phyloP scores from a whole-genome alignment of 2,797 vertebrate species.

The Thripadectes ignobilis region DNA sequence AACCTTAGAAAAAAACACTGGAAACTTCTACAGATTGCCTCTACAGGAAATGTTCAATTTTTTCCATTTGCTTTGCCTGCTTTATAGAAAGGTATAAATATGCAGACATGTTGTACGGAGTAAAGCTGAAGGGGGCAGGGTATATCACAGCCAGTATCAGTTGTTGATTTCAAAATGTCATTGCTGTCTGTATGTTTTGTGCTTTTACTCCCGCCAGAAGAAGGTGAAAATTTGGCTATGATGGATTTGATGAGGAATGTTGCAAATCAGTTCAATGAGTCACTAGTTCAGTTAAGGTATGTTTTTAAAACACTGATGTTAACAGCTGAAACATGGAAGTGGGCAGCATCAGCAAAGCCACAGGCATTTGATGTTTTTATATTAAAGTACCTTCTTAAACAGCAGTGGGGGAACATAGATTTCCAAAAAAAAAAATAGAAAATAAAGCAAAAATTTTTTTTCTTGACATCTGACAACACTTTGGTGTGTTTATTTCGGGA shows the following conservation, averaged over 20 bases:
- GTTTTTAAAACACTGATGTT: not conserved
- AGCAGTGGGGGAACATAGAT: not conserved
- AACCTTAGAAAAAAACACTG: not conserved
- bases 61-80: not conserved
- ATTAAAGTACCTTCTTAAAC: not conserved
- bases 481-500: not conserved
- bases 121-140: not conserved
- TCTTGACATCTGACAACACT: not conserved
- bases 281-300: not conserved
- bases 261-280: not conserved
- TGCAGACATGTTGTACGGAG: not conserved
- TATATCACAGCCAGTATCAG: not conserved
- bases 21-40: not conserved
- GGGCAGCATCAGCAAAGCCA: not conserved
- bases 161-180: not conserved
- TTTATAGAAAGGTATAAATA: not conserved
- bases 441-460: not conserved
- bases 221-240: not conserved
- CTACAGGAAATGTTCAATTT: not conserved
- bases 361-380: not conserved
- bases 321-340: not conserved
- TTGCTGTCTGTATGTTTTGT: not conserved
- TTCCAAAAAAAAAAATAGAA: not conserved
- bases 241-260: not conserved
- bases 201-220: not conserved